Percentiles rank a stretch among this genome's conserved stretches.
These are phyloP conservation scores for Rousettus madagascariensis DNA, from an alignment of 2,797 vertebrate species.

Conservation along the genomic window DNA sequence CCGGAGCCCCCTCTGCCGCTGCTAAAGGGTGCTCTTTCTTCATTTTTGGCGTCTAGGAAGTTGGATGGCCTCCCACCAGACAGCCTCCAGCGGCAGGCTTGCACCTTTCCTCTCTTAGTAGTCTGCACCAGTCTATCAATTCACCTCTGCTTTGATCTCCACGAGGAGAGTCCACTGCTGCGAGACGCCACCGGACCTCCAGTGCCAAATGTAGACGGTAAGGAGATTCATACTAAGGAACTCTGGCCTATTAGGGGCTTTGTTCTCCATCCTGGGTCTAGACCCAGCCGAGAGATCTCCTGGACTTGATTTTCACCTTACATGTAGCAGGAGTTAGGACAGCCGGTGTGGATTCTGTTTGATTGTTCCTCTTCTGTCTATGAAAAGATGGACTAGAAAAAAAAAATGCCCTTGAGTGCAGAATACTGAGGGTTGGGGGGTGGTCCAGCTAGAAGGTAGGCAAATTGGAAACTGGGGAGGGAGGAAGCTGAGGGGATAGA, in stretches of 20 bases:
- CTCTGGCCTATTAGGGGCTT: not conserved
- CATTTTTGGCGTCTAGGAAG: not conserved
- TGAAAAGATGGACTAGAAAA: not conserved
- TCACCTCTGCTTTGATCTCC: not conserved
- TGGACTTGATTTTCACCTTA: not conserved
- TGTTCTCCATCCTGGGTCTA: not conserved
- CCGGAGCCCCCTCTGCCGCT: fast-evolving
- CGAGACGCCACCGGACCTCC: not conserved
- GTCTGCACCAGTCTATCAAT: fast-evolving
- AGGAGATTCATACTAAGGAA: not conserved
- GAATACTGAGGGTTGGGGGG: fast-evolving
- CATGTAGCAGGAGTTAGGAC: not conserved
- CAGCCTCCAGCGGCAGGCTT: too few relatives aligned
- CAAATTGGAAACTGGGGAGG: not conserved
- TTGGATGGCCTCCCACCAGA: not conserved
- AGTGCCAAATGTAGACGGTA: not conserved
- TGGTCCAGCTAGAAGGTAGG: not conserved
- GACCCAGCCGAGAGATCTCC: too few relatives aligned
- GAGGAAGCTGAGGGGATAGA: fast-evolving
- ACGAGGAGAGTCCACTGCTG: fast-evolving
- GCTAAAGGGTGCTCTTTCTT: not conserved
- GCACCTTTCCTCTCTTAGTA: not conserved
- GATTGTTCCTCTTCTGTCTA: not conserved
- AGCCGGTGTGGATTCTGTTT: not conserved
- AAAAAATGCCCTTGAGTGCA: not conserved